Percentiles rank a stretch among this genome's conserved stretches.
Conservation (phyloP, 2,797 vertebrate species). For the Acanthopagrus latus region DNA sequence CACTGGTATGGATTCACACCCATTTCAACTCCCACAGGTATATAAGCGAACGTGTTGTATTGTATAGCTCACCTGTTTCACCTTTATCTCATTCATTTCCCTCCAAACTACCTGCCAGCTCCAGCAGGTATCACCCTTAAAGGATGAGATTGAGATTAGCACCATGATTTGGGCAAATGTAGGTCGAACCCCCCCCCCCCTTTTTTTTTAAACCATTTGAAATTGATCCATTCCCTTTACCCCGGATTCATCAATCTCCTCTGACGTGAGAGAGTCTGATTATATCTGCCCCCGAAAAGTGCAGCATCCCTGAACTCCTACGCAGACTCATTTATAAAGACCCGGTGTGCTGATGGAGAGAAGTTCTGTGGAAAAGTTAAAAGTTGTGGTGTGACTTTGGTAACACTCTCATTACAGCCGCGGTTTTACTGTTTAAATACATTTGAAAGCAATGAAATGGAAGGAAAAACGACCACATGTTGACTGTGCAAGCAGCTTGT, state of each 20-base stretch:
- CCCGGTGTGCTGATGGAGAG: neutral
- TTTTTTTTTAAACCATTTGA: slow-evolving; percentile 20
- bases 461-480: too few relatives aligned
- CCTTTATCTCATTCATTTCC: slow-evolving; percentile 6
- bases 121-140: slow-evolving; percentile 5
- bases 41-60: neutral
- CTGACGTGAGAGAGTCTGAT: slow-evolving; percentile 36
- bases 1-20: slow-evolving; percentile 23
- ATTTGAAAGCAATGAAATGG: too few relatives aligned
- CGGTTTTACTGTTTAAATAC: too few relatives aligned
- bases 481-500: too few relatives aligned
- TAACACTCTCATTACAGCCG: too few relatives aligned
- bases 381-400: neutral
- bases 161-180: neutral
- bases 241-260: slow-evolving; percentile 50
- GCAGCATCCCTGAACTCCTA: neutral
- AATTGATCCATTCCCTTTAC: slow-evolving; percentile 44
- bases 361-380: slow-evolving; percentile 24
- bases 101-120: slow-evolving; percentile 15
- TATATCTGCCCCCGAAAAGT: slow-evolving; percentile 41
- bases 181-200: neutral
- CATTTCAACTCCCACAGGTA: neutral
- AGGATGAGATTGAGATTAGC: slow-evolving; percentile 25
- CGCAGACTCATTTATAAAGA: slow-evolving; percentile 9
- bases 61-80: neutral